Conservation (phyloP, 2,888 invertebrate species). For the Troides oblongomaculatus region DNA sequence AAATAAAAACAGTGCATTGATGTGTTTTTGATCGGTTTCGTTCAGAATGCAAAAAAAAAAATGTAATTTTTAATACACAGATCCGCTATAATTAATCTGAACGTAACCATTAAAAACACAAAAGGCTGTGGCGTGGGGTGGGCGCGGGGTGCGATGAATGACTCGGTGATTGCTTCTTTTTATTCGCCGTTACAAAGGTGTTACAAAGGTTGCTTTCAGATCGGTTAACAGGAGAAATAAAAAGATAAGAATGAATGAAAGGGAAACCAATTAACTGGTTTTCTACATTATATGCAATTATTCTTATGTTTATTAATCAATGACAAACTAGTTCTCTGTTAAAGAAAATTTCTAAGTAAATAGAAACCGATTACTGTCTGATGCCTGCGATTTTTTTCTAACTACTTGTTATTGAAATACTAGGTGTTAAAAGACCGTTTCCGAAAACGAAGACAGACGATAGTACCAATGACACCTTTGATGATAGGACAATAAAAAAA, state of each 20-base stretch:
- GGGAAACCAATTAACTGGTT: background rate
- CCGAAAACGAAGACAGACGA: too few species aligned
- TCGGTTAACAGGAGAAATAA: background rate
- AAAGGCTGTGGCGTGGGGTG: background rate
- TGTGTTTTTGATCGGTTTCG: too few species aligned
- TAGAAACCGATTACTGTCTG: background rate
- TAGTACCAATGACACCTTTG: too few species aligned
- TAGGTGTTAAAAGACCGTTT: too few species aligned
- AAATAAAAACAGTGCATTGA: too few species aligned
- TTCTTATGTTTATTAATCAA: background rate
- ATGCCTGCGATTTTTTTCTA: too few species aligned
- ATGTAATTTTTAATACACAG: background rate
- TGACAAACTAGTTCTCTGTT: background rate
- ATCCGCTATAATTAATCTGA: conserved; percentile 1
- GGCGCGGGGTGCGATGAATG: background rate
- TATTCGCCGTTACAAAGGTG: conserved; percentile 4
- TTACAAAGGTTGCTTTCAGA: conserved; percentile 3
- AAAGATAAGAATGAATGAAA: conserved; percentile 5
- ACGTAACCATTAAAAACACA: background rate
- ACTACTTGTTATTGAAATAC: too few species aligned
- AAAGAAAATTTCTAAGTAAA: background rate
- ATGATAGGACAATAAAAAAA: too few species aligned
- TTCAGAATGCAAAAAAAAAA: background rate
- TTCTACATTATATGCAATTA: background rate
- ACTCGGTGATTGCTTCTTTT: conserved; percentile 4